phyloP scores from a whole-genome alignment of 2,888 invertebrate species.

The Lissonota sp. region DNA sequence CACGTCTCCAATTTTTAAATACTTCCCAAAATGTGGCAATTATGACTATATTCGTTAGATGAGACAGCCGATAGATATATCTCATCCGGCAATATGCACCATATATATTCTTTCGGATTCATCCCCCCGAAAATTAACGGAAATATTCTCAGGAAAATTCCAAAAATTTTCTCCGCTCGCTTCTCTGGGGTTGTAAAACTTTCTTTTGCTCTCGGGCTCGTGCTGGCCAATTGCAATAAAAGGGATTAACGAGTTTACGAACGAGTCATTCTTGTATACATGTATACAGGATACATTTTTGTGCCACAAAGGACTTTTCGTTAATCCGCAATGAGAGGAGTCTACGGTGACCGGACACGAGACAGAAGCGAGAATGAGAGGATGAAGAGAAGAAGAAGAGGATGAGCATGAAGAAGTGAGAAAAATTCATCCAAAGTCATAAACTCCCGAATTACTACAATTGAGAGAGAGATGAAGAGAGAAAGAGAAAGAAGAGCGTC shows the following conservation, averaged over 20 bases:
- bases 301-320: constrained; percentile 49
- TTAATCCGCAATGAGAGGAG: constrained; percentile 61
- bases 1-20: no score
- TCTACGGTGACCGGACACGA: no score
- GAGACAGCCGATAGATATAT: neutral
- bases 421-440: constrained; percentile 38
- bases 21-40: no score
- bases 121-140: neutral
- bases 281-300: no score
- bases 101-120: no score
- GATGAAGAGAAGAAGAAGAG: no score
- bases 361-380: no score
- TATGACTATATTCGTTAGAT: no score
- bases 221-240: constrained; percentile 49
- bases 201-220: constrained; percentile 5
- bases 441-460: no score
- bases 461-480: constrained; percentile 30
- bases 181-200: constrained; percentile 30
- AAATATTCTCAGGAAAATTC: neutral
- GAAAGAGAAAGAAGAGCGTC: constrained; percentile 18
- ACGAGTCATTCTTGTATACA: constrained; percentile 11
- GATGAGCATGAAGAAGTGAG: constrained; percentile 38
- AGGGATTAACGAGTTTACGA: constrained; percentile 61
- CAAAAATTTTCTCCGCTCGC: constrained; percentile 3
- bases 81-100: no score